A percentile compares a stretch with the other conserved stretches of the same genome.
phyloP scores from a whole-genome alignment of 2,113 vertebrate species.

The Ctenomys sociabilis region DNA sequence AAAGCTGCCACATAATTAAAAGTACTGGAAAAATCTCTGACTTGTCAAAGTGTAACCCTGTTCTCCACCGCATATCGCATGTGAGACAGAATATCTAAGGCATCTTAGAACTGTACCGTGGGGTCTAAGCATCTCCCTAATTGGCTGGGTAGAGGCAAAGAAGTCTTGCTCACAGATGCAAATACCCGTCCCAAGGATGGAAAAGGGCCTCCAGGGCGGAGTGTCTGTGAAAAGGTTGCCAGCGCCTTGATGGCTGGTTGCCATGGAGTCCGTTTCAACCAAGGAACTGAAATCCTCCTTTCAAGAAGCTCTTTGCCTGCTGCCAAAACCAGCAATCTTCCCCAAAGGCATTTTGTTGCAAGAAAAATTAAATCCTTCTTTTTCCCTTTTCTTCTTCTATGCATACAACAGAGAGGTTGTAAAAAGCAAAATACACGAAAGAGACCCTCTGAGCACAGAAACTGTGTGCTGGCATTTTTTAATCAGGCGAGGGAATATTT shows the following conservation, averaged over 20 bases:
- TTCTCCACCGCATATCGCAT: not conserved
- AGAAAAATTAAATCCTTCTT: conserved; percentile 65
- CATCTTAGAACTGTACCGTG: not conserved
- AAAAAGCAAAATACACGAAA: conserved; percentile 65
- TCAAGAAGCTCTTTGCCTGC: conserved; percentile 74
- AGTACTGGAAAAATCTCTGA: conserved; percentile 10
- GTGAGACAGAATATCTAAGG: conserved; percentile 27
- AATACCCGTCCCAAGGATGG: conserved; percentile 54
- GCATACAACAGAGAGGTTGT: conserved; percentile 60
- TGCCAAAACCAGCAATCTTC: conserved; percentile 78
- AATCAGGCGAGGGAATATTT: conserved; percentile 63
- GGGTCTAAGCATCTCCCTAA: not conserved
- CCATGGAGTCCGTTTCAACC: conserved; percentile 71
- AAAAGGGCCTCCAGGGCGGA: conserved; percentile 64
- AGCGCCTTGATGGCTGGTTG: conserved; percentile 73
- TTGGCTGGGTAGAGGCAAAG: conserved; percentile 47
- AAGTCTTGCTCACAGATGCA: conserved; percentile 69
- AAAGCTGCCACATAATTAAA: conserved; percentile 28
- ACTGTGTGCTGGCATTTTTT: conserved; percentile 7
- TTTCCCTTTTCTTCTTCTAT: conserved; percentile 42
- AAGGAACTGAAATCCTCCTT: conserved; percentile 71
- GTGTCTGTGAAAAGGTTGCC: conserved; percentile 69
- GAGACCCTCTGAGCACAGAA: conserved; percentile 41
- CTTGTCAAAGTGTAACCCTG: conserved; percentile 43
- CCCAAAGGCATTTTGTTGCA: conserved; percentile 75